These are phyloP conservation scores for Tenebrio molitor DNA, from an alignment of 1,140 invertebrate genomes.

Conservation along the genomic window DNA sequence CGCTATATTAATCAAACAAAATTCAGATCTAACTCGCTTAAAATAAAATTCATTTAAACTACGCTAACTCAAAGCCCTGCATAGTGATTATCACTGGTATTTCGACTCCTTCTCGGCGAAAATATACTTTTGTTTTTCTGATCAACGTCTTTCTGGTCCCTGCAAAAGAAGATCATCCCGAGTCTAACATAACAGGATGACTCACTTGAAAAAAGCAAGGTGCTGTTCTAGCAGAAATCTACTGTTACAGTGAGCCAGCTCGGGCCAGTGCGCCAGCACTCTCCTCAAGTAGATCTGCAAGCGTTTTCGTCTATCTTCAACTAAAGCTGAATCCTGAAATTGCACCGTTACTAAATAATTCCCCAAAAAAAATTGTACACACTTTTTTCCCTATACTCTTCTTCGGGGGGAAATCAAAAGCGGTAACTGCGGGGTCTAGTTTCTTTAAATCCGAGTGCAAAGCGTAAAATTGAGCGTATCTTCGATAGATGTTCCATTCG, in stretches of 20 bases:
- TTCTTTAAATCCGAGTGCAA: constrained; percentile 87
- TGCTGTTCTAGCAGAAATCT: constrained; percentile 79
- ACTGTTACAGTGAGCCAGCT: constrained; percentile 76
- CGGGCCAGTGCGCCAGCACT: constrained; percentile 80
- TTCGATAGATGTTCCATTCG: constrained; percentile 94
- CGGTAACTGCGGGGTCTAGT: constrained; percentile 80
- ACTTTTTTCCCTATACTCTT: constrained; percentile 93
- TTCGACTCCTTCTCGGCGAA: constrained; percentile 55
- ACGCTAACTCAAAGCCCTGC: constrained; percentile 60
- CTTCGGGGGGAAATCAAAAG: constrained; percentile 94
- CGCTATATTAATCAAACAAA: too few species aligned
- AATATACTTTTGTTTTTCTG: constrained; percentile 57
- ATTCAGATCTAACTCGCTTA: background rate
- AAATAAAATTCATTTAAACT: background rate
- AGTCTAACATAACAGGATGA: constrained; percentile 28
- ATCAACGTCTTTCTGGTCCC: constrained; percentile 60
- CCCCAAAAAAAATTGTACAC: constrained; percentile 42
- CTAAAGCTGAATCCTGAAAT: constrained; percentile 81
- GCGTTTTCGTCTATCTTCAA: constrained; percentile 81
- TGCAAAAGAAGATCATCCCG: constrained; percentile 47
- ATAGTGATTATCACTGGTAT: constrained; percentile 58
- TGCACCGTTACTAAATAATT: constrained; percentile 37
- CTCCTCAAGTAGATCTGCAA: constrained; percentile 85
- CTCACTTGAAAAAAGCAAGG: constrained; percentile 87
- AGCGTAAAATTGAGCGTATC: constrained; percentile 91